phyloP scores from a whole-genome alignment of 92 coral and sea anemone species.

The Parazoanthus darwini region DNA sequence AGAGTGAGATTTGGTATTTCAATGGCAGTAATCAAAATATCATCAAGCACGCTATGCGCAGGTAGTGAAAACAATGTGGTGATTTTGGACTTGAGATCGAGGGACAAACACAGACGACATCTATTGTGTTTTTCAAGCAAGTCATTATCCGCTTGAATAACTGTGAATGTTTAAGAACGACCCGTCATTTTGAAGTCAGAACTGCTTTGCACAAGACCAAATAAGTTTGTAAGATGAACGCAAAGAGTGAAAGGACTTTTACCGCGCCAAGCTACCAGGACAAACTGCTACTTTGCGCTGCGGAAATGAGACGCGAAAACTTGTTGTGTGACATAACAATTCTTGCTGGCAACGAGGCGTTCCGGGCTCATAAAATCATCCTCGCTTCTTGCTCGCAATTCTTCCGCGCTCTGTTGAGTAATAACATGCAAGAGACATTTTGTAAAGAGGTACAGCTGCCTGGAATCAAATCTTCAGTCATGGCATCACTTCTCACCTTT shows the following conservation, averaged over 20 bases:
- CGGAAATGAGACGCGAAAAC: background rate
- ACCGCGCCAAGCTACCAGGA: background rate
- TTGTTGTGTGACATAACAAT: background rate
- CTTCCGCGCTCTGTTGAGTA: background rate
- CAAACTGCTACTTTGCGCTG: background rate
- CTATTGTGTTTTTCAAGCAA: too few relatives aligned
- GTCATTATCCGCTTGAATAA: too few relatives aligned
- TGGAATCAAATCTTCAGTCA: background rate
- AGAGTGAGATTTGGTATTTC: too few relatives aligned
- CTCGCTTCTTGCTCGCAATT: background rate
- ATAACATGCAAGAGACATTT: background rate
- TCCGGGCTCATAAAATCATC: conserved; percentile 7
- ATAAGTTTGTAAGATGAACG: background rate
- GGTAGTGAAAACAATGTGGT: too few relatives aligned
- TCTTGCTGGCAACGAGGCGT: background rate
- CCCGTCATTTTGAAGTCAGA: background rate
- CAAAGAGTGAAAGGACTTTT: background rate
- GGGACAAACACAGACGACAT: too few relatives aligned
- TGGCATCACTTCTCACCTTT: background rate
- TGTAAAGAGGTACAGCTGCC: background rate
- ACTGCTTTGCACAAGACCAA: too few relatives aligned
- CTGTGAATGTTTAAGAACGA: too few relatives aligned
- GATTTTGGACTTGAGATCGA: too few relatives aligned
- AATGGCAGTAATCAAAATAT: too few relatives aligned
- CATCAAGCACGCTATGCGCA: too few relatives aligned